A percentile compares a stretch with the other conserved stretches of the same genome.
phyloP scores from a whole-genome alignment of 1,140 invertebrate genomes.

The Acromyrmex echinatior region DNA sequence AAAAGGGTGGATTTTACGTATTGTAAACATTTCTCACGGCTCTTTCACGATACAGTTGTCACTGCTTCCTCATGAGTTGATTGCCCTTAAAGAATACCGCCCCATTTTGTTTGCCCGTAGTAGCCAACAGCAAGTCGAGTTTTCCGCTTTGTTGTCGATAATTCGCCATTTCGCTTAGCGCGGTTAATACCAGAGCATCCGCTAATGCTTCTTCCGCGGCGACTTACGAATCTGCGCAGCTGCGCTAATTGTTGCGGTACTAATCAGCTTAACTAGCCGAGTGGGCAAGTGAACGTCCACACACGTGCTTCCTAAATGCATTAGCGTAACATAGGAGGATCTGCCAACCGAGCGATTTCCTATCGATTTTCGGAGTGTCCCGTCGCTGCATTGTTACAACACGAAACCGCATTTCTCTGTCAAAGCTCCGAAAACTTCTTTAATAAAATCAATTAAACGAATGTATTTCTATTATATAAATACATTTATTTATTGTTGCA shows the following conservation, averaged over 20 bases:
- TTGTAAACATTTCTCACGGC: conserved; percentile 15
- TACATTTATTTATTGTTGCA: neutral
- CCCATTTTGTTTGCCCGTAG: conserved; percentile 13
- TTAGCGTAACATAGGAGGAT: conserved; percentile 48
- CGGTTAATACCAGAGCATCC: conserved; percentile 37
- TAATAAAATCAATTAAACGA: neutral
- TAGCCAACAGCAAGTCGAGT: conserved; percentile 23
- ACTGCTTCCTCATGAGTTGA: neutral
- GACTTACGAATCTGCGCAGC: conserved; percentile 59
- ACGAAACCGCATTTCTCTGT: neutral
- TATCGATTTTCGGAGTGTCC: conserved; percentile 40
- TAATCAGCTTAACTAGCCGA: conserved; percentile 63
- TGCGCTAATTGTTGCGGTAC: conserved; percentile 58
- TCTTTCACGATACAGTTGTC: conserved; percentile 42
- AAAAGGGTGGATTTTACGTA: neutral
- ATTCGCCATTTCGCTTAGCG: conserved; percentile 51
- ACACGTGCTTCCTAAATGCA: conserved; percentile 57
- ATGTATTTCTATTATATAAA: neutral
- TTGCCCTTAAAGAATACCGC: conserved; percentile 5
- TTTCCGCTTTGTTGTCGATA: conserved; percentile 58
- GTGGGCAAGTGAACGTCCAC: conserved; percentile 37
- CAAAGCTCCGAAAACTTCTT: conserved; percentile 1
- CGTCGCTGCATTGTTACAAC: neutral
- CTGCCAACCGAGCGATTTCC: conserved; percentile 39
- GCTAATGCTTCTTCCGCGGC: conserved; percentile 53